A percentile compares a stretch with the other conserved stretches of the same genome.
These are phyloP conservation scores for Tonatia bakeri DNA, from an alignment of 2,113 vertebrate species.

Conservation along the genomic window DNA sequence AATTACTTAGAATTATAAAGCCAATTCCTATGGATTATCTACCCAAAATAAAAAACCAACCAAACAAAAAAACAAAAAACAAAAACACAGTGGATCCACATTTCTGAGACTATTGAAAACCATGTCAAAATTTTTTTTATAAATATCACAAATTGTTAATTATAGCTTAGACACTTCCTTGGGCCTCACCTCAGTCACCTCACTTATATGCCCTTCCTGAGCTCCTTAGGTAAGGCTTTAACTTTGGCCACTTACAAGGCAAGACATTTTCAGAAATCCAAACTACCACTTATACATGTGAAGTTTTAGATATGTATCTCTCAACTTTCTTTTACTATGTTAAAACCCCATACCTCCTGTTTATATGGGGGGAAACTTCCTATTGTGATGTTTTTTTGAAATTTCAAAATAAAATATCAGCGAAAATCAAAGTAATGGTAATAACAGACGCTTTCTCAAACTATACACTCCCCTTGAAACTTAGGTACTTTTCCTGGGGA, in stretches of 20 bases:
- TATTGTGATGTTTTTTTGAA: not conserved
- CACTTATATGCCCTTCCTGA: not conserved
- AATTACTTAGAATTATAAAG: not conserved
- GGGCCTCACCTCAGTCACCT: not conserved
- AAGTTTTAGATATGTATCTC: not conserved
- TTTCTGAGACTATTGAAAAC: constrained; percentile 9
- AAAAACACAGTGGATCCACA: not conserved
- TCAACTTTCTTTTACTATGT: not conserved
- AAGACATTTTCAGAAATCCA: constrained; percentile 7
- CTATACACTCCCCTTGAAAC: not conserved
- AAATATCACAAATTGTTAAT: not conserved
- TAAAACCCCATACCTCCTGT: not conserved
- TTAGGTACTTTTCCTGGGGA: not conserved
- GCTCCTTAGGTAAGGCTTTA: not conserved
- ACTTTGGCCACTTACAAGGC: not conserved
- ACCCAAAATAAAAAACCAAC: not conserved
- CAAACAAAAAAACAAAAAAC: not conserved
- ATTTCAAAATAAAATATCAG: constrained; percentile 26
- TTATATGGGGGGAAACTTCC: not conserved
- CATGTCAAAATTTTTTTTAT: not conserved
- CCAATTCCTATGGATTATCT: not conserved
- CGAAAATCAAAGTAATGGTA: constrained; percentile 1
- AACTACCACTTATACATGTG: not conserved
- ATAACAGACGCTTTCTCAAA: not conserved
- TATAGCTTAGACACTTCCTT: not conserved